phyloP scores from a whole-genome alignment of 2,113 vertebrate genomes.

The Asarcornis scutulata region DNA sequence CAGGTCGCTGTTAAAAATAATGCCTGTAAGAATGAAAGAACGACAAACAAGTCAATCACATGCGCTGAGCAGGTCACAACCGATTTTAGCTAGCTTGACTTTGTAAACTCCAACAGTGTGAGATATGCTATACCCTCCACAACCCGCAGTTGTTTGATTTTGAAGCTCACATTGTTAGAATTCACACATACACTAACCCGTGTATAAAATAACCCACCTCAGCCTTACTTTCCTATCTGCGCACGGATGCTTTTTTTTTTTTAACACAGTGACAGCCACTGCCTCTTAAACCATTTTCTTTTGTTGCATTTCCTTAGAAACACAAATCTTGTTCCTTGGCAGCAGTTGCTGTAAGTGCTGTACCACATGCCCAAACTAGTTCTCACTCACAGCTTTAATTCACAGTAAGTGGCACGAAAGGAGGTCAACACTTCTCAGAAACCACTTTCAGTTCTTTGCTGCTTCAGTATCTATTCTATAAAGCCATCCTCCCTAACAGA shows the following conservation, averaged over 20 bases:
- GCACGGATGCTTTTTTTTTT: conserved; percentile 62
- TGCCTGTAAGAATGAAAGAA: conserved; percentile 63
- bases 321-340: conserved; percentile 86
- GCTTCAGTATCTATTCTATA: conserved; percentile 76
- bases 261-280: conserved; percentile 73
- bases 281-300: conserved; percentile 79
- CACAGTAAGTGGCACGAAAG: conserved; percentile 85
- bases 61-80: conserved; percentile 44
- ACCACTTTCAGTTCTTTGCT: conserved; percentile 74
- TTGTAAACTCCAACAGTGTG: conserved; percentile 37
- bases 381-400: conserved; percentile 85
- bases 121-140: conserved; percentile 62
- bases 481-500: conserved; percentile 56
- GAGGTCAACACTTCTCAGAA: conserved; percentile 82
- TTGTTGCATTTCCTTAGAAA: conserved; percentile 86
- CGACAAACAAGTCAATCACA: conserved; percentile 63
- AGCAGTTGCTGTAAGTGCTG: conserved; percentile 73
- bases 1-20: conserved; percentile 54
- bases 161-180: conserved; percentile 66
- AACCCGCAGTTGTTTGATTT: conserved; percentile 68
- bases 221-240: conserved; percentile 53
- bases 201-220: conserved; percentile 71
- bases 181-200: conserved; percentile 57
- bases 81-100: conserved; percentile 60
- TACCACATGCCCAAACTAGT: conserved; percentile 85